Base-by-base conservation (phyloP, 23 tunicate species). In the Aplidium turbinatum region DNA sequence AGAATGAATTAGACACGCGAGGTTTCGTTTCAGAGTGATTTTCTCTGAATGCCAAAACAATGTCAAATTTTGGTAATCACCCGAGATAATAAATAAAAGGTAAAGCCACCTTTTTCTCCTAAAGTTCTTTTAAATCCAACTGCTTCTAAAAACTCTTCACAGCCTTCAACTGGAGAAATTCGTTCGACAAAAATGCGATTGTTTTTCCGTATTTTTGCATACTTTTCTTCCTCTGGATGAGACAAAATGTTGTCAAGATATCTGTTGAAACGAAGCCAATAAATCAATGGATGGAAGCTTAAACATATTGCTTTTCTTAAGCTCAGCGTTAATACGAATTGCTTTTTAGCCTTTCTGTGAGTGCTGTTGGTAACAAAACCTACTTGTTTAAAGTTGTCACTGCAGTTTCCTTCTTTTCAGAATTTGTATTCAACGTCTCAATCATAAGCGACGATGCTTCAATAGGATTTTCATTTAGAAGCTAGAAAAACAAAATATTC, bases 141-240 rank as follows among this genome's bases (percentile, higher is more conserved):
- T 45, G 85, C 97, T 50, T 58, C 75, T 2, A 90, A 57, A 53
- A 83, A 90, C 33, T 90, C 89, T 64, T 90, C 97, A 51, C 65
- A 25, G 5, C 97, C 97, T 30, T 79, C 81, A 0, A 90, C 71
- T 20, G 72, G 21, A n/a, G 82, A 51, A 46, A 90, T 82, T 83
- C 52, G 72, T 31, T 83, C 97, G 19, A 47, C 19, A 33, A 83
- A 83, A 27, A 73, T 78, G 63, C 65, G 63, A 64, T 90, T 90
- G 32, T 73, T 80, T 83, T 83, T 83, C 0, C 90, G 80, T 21
- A 90, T 83, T 72, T 78, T 83, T 55, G 58, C 34, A 57, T 83
- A 90, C 63, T 90, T 90, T 61, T 77, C 85, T 53, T 90, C 90
- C 31, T 77, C 56, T 0, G 88, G 85, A 31, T 90, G 70, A 2